These are phyloP conservation scores for Folsomia candida DNA, from an alignment of 2,888 invertebrate genomes.

Conservation along the genomic window DNA sequence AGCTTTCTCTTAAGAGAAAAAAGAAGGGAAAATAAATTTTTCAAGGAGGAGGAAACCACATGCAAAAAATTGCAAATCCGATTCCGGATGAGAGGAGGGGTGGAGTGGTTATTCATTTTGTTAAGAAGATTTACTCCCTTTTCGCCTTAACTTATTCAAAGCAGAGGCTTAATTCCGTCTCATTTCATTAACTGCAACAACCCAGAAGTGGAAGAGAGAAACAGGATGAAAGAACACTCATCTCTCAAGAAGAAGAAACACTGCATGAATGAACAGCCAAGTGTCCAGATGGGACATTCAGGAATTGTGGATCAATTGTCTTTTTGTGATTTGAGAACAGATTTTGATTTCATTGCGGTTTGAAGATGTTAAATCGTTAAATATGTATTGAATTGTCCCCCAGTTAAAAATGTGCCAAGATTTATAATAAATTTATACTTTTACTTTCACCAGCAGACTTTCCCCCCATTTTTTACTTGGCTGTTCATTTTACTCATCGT, in stretches of 20 bases:
- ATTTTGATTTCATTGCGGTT: not conserved
- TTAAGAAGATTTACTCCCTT: slow-evolving; percentile 18
- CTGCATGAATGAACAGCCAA: not conserved
- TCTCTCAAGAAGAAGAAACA: not conserved
- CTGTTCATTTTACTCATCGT: slow-evolving; percentile 1
- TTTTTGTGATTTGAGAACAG: slow-evolving; percentile 2
- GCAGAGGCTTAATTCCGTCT: slow-evolving; percentile 13
- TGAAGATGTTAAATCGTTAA: not conserved
- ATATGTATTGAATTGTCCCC: no score
- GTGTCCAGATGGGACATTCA: not conserved
- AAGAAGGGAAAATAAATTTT: slow-evolving; percentile 2
- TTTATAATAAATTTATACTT: not conserved
- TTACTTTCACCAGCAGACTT: not conserved
- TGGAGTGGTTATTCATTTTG: slow-evolving; percentile 21
- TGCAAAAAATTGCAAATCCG: slow-evolving; percentile 23
- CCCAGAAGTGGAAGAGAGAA: not conserved
- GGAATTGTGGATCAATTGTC: not conserved
- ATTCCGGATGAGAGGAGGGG: slow-evolving; percentile 12
- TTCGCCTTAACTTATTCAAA: slow-evolving; percentile 6
- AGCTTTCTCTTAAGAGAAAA: not conserved
- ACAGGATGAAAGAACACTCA: not conserved
- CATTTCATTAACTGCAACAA: slow-evolving; percentile 14
- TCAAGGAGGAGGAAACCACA: slow-evolving; percentile 2
- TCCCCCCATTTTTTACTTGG: not conserved
- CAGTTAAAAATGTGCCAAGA: not conserved